Conservation (phyloP, 1,140 invertebrate genomes). For the Zaprionus ghesquierei region DNA sequence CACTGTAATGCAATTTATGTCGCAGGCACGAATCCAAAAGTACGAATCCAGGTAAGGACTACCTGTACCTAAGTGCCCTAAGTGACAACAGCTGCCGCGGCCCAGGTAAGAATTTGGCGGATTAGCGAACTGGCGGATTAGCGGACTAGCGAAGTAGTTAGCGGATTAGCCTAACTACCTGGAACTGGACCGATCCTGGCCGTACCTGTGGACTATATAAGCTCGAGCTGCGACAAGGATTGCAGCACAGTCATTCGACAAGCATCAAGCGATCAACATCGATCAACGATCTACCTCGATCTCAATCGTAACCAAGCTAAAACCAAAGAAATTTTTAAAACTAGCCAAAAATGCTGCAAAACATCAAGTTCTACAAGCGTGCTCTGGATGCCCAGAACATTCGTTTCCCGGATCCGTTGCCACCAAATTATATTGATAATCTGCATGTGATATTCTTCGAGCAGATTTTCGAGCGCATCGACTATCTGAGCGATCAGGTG, state of each 20-base stretch:
- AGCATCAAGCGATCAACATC: conserved; percentile 9
- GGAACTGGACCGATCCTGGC: not conserved
- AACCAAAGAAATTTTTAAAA: no score
- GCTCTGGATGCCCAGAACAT: conserved; percentile 36
- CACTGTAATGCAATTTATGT: conserved; percentile 66
- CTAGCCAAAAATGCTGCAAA: conserved; percentile 26
- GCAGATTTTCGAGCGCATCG: conserved; percentile 68
- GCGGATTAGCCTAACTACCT: not conserved
- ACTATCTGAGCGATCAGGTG: conserved; percentile 58
- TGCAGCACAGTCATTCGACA: conserved; percentile 20
- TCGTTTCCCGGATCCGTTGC: conserved; percentile 1
- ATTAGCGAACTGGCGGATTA: not conserved
- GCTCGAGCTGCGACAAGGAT: not conserved
- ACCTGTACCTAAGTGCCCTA: conserved; percentile 10
- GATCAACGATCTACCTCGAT: no score
- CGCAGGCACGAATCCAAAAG: conserved; percentile 34
- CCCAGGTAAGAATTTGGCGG: conserved; percentile 10
- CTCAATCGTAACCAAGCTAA: not conserved
- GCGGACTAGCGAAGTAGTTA: not conserved
- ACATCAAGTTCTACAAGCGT: conserved; percentile 40
- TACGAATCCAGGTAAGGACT: conserved; percentile 2
- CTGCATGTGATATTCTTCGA: conserved; percentile 69
- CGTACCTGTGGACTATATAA: conserved; percentile 38
- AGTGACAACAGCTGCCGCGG: conserved; percentile 10
- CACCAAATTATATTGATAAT: conserved; percentile 65